These are phyloP conservation scores for Leptothorax acervorum DNA, from an alignment of 2,888 invertebrate species.

Conservation along the genomic window DNA sequence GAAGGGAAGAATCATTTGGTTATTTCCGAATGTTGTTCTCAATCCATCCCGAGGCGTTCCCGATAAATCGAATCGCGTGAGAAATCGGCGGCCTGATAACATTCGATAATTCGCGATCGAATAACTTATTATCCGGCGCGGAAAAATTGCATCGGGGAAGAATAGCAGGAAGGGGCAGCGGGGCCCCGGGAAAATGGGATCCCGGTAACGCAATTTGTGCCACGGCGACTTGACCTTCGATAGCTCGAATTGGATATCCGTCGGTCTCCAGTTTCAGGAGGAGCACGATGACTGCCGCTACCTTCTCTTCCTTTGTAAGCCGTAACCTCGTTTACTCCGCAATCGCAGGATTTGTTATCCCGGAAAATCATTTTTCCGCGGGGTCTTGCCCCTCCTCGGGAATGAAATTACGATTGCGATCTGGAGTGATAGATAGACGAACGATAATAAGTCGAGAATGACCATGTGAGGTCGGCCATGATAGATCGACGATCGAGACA, in stretches of 20 bases:
- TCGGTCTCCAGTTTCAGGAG: slow-evolving; percentile 70
- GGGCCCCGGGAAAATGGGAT: slow-evolving; percentile 36
- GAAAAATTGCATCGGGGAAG: slow-evolving; percentile 69
- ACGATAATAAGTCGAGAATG: slow-evolving; percentile 52
- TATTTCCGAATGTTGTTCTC: slow-evolving; percentile 39
- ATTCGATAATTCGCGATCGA: slow-evolving; percentile 54
- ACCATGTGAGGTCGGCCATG: slow-evolving; percentile 1
- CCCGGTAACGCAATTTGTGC: slow-evolving; percentile 75
- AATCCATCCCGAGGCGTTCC: background rate
- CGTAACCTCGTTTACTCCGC: slow-evolving; percentile 56
- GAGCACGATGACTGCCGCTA: slow-evolving; percentile 37
- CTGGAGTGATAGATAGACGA: slow-evolving; percentile 45
- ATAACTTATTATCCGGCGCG: slow-evolving; percentile 68
- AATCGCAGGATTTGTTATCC: slow-evolving; percentile 56
- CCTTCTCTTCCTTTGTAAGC: slow-evolving; percentile 64
- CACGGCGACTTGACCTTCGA: slow-evolving; percentile 76
- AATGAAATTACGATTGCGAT: slow-evolving; percentile 51
- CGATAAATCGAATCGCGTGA: slow-evolving; percentile 45
- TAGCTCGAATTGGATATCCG: slow-evolving; percentile 75
- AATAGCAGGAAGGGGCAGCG: slow-evolving; percentile 61
- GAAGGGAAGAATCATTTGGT: slow-evolving; percentile 15
- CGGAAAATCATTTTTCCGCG: slow-evolving; percentile 53
- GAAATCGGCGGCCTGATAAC: slow-evolving; percentile 47
- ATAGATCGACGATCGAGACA: slow-evolving; percentile 27
- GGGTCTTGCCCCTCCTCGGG: background rate